phyloP scores from a whole-genome alignment of 2,113 vertebrate genomes.

The Zapornia atra region DNA sequence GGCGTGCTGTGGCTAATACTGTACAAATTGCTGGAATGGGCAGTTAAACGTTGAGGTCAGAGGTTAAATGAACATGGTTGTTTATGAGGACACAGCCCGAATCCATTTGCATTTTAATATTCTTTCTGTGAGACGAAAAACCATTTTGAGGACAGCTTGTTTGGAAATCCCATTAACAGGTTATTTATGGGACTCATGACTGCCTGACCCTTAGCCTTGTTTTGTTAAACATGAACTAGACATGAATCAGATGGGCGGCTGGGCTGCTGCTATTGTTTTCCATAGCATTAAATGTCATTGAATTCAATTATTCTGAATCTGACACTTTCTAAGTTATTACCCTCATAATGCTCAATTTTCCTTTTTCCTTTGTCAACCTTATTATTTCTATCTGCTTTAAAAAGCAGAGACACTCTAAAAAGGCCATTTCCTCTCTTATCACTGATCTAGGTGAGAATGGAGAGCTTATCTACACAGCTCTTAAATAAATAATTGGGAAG shows the following conservation, averaged over 20 bases:
- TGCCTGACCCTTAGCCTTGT: conserved; percentile 95
- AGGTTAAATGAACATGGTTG: conserved; percentile 99
- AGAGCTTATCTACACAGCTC: background rate
- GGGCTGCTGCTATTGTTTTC: conserved; percentile 94
- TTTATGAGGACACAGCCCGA: conserved; percentile 98
- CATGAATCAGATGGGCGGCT: conserved; percentile 89
- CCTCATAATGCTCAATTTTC: conserved; percentile 82
- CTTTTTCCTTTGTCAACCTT: conserved; percentile 77
- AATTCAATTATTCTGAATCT: conserved; percentile 91
- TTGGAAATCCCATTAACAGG: conserved; percentile 99
- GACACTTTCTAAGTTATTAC: conserved; percentile 82
- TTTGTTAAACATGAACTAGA: conserved; percentile 99
- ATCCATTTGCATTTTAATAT: conserved; percentile 99
- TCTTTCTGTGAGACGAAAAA: conserved; percentile 84
- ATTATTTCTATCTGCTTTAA: conserved; percentile 78
- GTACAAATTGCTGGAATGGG: conserved; percentile 98
- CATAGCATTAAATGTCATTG: conserved; percentile 93
- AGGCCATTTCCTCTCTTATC: conserved; percentile 53
- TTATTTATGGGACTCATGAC: conserved; percentile 99
- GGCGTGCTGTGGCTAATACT: conserved; percentile 75
- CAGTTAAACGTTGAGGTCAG: conserved; percentile 95
- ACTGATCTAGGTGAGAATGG: conserved; percentile 41
- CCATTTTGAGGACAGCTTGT: conserved; percentile 92
- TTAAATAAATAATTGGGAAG: conserved; percentile 21
- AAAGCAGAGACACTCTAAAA: conserved; percentile 60